Evolutionary conservation across 2,888 invertebrate genomes (phyloP), one percentile per base, ranked within the genome.

Genomic region (Hartigia nigra): DNA sequence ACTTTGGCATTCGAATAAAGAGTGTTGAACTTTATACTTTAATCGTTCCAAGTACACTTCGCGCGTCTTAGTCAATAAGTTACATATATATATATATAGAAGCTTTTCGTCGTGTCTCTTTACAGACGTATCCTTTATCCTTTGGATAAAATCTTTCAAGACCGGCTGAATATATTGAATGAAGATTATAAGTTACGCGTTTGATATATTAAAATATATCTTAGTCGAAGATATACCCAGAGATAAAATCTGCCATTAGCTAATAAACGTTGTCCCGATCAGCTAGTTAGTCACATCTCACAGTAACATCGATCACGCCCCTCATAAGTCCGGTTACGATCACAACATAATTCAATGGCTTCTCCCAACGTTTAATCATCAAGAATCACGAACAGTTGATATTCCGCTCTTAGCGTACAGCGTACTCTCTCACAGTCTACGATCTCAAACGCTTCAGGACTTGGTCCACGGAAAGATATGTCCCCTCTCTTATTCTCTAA

Each of bases 301-400:
- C 77, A 74, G 37, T 69, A 69, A 75, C 74, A 79, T 76, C 77
- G 74, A 79, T 84, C 86, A 86, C 86, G 86, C 86, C 87, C 85
- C 81, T 79, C 77, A 69, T 74, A 77, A 81, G 84, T 82, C 83
- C 80, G 34, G 75, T 70, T 78, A 79, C 78, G 86, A 84, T 85
- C 86, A 80, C 82, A 82, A 82, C 82, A 84, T 87, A 86, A 86
- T 87, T 85, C 86, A 85, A 86, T 83, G 81, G 81, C 78, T 75
- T 80, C 76, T 74, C 76, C 72, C 69, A 80, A 80, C 82, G 77
- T 76, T 79, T 76, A 76, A 79, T 79, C 78, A 79, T 79, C 78
- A 69, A 74, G 78, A 74, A 79, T 79, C 78, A 79, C 78, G 78
- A 79, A 76, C 76, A 79, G 69, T 3, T 34, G 74, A 74, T 78